Conservation (phyloP, 1,140 invertebrate genomes). For the Brachionus koreanus region DNA sequence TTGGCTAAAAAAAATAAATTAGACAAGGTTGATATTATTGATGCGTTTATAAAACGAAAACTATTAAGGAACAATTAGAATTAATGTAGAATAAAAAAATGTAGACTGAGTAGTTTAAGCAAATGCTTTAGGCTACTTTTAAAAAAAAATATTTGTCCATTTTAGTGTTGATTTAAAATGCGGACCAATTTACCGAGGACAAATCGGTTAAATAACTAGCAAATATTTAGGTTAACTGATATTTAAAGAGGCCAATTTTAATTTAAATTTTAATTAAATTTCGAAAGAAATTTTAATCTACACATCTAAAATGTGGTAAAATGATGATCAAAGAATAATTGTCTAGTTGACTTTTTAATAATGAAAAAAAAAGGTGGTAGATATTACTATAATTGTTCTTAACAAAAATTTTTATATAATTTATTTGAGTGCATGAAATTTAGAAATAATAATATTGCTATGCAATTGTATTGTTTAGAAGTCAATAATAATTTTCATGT, state of each 20-base stretch:
- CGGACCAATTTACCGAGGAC: neutral
- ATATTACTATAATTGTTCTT: too few species aligned
- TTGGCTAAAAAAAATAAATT: slow-evolving; percentile 4
- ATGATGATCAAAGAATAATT: too few species aligned
- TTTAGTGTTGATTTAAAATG: neutral
- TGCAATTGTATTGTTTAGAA: too few species aligned
- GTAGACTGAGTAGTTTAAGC: slow-evolving; percentile 9
- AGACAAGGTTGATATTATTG: neutral
- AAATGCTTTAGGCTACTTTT: neutral
- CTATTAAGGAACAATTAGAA: slow-evolving; percentile 23
- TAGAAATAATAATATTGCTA: too few species aligned
- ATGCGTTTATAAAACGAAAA: neutral
- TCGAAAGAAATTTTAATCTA: neutral
- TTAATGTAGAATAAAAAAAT: neutral
- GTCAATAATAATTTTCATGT: too few species aligned
- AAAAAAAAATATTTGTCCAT: neutral
- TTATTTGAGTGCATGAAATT: too few species aligned
- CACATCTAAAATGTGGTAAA: neutral
- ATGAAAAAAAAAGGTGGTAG: neutral
- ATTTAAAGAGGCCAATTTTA: neutral
- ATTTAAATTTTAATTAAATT: neutral
- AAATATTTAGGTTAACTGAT: neutral
- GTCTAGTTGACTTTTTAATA: too few species aligned
- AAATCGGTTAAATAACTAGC: slow-evolving; percentile 9
- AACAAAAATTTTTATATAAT: too few species aligned